These are phyloP conservation scores for Cettia cetti DNA, from an alignment of 2,113 vertebrate species.

Conservation along the genomic window DNA sequence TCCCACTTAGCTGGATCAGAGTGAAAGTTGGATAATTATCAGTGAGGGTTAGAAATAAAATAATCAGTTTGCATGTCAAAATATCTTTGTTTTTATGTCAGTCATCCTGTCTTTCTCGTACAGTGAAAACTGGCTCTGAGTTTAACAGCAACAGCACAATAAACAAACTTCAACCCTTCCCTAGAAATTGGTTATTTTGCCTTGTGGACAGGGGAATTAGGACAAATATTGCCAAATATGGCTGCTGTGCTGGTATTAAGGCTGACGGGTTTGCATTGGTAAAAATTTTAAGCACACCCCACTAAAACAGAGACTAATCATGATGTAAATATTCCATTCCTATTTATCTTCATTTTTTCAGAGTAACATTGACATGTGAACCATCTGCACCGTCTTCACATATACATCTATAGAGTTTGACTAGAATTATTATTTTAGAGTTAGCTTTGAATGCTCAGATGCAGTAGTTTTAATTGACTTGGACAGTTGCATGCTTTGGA, in stretches of 20 bases:
- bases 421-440: not conserved
- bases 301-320: not conserved
- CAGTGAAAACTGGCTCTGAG: not conserved
- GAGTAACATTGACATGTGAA: not conserved
- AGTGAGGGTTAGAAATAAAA: constrained; percentile 1
- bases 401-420: not conserved
- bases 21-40: constrained; percentile 15
- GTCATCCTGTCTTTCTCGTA: not conserved
- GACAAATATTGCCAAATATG: not conserved
- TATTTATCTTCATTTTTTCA: not conserved
- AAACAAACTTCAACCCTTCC: not conserved
- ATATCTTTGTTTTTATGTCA: constrained; percentile 1
- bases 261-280: not conserved
- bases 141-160: not conserved
- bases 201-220: not conserved
- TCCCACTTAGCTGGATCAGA: constrained; percentile 1
- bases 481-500: not conserved
- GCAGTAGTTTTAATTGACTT: not conserved
- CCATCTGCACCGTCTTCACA: not conserved
- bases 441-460: not conserved
- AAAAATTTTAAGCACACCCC: not conserved
- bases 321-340: not conserved
- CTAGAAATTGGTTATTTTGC: not conserved
- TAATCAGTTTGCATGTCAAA: constrained; percentile 14
- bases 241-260: not conserved